A percentile compares a stretch with the other conserved stretches of the same genome.
These are phyloP conservation scores for Gandaritis pyraliata DNA, from an alignment of 2,888 invertebrate genomes.

Conservation along the genomic window DNA sequence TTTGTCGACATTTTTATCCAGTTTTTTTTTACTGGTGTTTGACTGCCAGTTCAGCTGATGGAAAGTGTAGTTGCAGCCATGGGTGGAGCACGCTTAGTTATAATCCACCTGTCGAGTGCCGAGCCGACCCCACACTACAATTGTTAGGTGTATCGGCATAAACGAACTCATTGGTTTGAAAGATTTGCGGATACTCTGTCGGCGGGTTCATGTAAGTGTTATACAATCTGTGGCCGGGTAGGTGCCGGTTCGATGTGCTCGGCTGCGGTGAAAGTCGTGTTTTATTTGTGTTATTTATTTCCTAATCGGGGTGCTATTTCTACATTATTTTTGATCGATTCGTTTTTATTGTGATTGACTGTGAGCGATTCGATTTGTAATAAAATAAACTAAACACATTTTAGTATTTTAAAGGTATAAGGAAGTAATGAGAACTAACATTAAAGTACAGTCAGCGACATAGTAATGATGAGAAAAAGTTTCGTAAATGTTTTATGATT, in stretches of 20 bases:
- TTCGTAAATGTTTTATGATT: too few relatives aligned
- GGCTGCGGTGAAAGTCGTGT: slow-evolving; percentile 37
- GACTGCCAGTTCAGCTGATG: too few relatives aligned
- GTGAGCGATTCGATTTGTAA: slow-evolving; percentile 8
- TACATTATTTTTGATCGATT: slow-evolving; percentile 32
- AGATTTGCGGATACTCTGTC: slow-evolving; percentile 17
- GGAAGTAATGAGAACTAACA: too few relatives aligned
- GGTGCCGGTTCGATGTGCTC: slow-evolving; percentile 14
- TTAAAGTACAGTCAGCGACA: too few relatives aligned
- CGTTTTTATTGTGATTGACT: slow-evolving; percentile 30
- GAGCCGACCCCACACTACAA: too few relatives aligned
- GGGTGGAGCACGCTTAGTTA: too few relatives aligned
- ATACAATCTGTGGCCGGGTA: slow-evolving; percentile 12
- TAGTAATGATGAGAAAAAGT: too few relatives aligned
- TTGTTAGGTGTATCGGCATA: background rate
- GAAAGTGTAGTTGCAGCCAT: too few relatives aligned
- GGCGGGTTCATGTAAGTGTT: slow-evolving; percentile 10
- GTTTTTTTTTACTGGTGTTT: too few relatives aligned
- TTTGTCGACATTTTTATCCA: too few relatives aligned
- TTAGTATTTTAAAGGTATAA: background rate
- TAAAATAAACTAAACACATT: slow-evolving; percentile 4
- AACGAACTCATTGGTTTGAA: slow-evolving; percentile 11
- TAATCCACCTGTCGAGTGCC: too few relatives aligned
- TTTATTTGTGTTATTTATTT: slow-evolving; percentile 44
- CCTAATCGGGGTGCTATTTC: slow-evolving; percentile 32